Percentiles rank a stretch among this genome's conserved stretches.
Evolutionary conservation across 2,888 invertebrate species (phyloP).

Genomic region (Sipunculus nudus): DNA sequence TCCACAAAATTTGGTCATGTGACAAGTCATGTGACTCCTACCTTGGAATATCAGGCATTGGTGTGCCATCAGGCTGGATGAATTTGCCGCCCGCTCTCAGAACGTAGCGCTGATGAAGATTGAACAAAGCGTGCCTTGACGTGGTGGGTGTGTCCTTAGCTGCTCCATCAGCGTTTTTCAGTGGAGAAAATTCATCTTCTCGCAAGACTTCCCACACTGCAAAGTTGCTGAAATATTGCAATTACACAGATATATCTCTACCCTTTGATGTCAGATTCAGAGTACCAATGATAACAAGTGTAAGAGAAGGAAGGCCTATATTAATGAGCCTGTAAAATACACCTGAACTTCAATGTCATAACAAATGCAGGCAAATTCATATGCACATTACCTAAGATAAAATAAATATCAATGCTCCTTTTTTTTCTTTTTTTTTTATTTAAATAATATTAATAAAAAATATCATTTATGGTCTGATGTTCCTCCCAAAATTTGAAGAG

Average conservation of each 20-base stretch:
- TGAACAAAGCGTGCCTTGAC: conserved; percentile 77
- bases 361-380: neutral
- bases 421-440: too few relatives aligned
- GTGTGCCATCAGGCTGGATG: conserved; percentile 65
- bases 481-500: too few relatives aligned
- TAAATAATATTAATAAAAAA: too few relatives aligned
- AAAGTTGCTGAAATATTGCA: conserved; percentile 71
- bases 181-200: conserved; percentile 93
- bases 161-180: conserved; percentile 90
- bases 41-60: conserved; percentile 67
- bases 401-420: too few relatives aligned
- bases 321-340: conserved; percentile 66
- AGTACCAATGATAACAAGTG: too few relatives aligned
- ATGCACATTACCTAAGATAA: too few relatives aligned
- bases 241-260: neutral
- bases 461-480: too few relatives aligned
- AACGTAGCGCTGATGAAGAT: conserved; percentile 74
- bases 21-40: conserved; percentile 37
- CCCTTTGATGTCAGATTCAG: too few relatives aligned
- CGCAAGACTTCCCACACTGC: conserved; percentile 89
- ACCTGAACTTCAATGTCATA: neutral
- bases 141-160: conserved; percentile 93
- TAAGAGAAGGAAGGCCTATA: too few relatives aligned
- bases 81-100: conserved; percentile 83
- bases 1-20: too few relatives aligned